phyloP scores from a whole-genome alignment of 2,888 invertebrate species.

The Brachycybe producta region DNA sequence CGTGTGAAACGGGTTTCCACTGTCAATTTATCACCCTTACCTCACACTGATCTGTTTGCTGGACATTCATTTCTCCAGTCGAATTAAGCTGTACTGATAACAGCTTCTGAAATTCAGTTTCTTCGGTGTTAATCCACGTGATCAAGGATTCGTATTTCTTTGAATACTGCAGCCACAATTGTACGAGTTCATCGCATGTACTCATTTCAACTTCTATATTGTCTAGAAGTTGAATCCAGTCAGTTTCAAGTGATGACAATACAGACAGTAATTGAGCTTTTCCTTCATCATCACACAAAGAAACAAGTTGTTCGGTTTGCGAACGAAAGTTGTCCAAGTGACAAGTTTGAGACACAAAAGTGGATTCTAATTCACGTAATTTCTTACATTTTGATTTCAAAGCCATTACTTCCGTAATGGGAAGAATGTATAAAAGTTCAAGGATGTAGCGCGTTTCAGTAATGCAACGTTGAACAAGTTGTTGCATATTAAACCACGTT shows the following conservation, averaged over 20 bases:
- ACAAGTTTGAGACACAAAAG: neutral
- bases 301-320: too few species aligned
- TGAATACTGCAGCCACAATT: constrained; percentile 12
- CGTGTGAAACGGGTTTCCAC: too few species aligned
- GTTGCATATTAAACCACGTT: neutral
- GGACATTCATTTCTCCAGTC: neutral
- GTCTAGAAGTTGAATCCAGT: too few species aligned
- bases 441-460: constrained; percentile 17
- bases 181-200: too few species aligned
- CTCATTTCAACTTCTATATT: too few species aligned
- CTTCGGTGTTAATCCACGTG: neutral
- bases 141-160: constrained; percentile 6
- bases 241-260: too few species aligned
- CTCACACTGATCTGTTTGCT: constrained; percentile 16
- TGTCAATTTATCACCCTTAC: constrained; percentile 6
- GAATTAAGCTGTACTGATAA: neutral
- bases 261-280: too few species aligned
- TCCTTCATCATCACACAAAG: too few species aligned
- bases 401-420: constrained; percentile 17
- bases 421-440: constrained; percentile 15
- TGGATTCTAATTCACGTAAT: constrained; percentile 37
- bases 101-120: constrained; percentile 12
- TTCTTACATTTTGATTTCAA: constrained; percentile 48
- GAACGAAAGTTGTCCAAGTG: constrained; percentile 2
- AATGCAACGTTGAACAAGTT: constrained; percentile 8